phyloP scores from a whole-genome alignment of 2,113 vertebrate genomes.

The Holacanthus passer region DNA sequence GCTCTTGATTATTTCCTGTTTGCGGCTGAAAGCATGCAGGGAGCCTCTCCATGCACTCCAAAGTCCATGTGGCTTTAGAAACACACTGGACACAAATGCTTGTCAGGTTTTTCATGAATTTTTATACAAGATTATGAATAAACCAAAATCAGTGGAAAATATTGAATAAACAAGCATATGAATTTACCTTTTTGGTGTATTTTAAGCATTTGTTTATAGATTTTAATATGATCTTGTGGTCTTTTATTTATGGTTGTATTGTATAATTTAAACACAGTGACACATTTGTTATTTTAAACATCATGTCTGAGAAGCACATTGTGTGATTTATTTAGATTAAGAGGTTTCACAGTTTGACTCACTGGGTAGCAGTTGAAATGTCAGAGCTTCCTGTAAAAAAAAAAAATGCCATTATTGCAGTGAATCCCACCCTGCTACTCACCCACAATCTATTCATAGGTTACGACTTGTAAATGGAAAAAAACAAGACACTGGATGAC shows the following conservation, averaged over 20 bases:
- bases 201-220: slow-evolving; percentile 52
- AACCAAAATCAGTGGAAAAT: slow-evolving; percentile 77
- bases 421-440: slow-evolving; percentile 37
- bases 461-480: slow-evolving; percentile 26
- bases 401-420: slow-evolving; percentile 5
- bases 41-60: slow-evolving; percentile 77
- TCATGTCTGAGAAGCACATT: slow-evolving; percentile 7
- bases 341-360: slow-evolving; percentile 52
- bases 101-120: slow-evolving; percentile 72
- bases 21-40: slow-evolving; percentile 77
- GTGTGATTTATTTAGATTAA: slow-evolving; percentile 18
- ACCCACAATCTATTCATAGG: slow-evolving; percentile 53
- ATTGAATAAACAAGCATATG: slow-evolving; percentile 76
- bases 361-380: slow-evolving; percentile 41
- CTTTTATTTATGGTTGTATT: neutral
- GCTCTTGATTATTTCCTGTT: slow-evolving; percentile 81
- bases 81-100: slow-evolving; percentile 78
- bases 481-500: slow-evolving; percentile 18
- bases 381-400: slow-evolving; percentile 20
- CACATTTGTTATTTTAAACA: slow-evolving; percentile 20
- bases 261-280: slow-evolving; percentile 8
- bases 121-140: slow-evolving; percentile 73
- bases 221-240: slow-evolving; percentile 7
- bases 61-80: slow-evolving; percentile 77
- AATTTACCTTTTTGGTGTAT: slow-evolving; percentile 63